phyloP scores from a whole-genome alignment of 2,797 vertebrate genomes.

The Valencia hispanica region DNA sequence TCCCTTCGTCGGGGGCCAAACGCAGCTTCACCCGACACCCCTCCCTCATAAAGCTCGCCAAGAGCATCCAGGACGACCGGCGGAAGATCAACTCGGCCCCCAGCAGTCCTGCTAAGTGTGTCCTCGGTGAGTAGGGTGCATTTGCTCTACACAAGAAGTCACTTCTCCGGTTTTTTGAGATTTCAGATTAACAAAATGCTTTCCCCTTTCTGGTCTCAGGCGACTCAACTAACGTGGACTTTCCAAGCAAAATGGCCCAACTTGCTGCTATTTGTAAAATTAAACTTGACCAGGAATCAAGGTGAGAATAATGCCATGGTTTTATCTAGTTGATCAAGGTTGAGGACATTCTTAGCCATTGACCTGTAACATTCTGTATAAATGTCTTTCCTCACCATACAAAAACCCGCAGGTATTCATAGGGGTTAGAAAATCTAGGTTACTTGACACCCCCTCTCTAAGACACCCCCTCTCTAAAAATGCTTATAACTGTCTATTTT shows the following conservation, averaged over 20 bases:
- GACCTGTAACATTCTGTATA: too few relatives aligned
- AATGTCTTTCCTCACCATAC: too few relatives aligned
- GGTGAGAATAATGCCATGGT: constrained; percentile 73
- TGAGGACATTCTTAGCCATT: background rate
- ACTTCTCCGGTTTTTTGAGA: background rate
- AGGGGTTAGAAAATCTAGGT: too few relatives aligned
- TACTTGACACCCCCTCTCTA: too few relatives aligned
- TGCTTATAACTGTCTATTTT: too few relatives aligned
- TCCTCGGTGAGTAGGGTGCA: constrained; percentile 67
- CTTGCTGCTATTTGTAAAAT: constrained; percentile 89
- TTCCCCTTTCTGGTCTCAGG: constrained; percentile 35
- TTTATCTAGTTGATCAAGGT: background rate
- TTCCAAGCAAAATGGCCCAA: constrained; percentile 87
- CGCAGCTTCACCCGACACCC: constrained; percentile 91
- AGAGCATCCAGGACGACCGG: constrained; percentile 89
- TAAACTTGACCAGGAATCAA: constrained; percentile 86
- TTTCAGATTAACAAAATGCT: background rate
- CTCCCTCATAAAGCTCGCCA: constrained; percentile 92
- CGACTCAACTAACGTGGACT: constrained; percentile 37
- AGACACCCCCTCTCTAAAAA: too few relatives aligned
- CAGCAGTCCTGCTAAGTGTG: constrained; percentile 86
- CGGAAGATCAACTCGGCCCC: constrained; percentile 95
- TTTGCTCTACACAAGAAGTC: too few relatives aligned
- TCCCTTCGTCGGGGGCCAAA: constrained; percentile 83
- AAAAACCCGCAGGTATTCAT: too few relatives aligned